Evolutionary conservation across 2,113 vertebrate species (phyloP).

Genomic region (Lasiurus borealis): DNA sequence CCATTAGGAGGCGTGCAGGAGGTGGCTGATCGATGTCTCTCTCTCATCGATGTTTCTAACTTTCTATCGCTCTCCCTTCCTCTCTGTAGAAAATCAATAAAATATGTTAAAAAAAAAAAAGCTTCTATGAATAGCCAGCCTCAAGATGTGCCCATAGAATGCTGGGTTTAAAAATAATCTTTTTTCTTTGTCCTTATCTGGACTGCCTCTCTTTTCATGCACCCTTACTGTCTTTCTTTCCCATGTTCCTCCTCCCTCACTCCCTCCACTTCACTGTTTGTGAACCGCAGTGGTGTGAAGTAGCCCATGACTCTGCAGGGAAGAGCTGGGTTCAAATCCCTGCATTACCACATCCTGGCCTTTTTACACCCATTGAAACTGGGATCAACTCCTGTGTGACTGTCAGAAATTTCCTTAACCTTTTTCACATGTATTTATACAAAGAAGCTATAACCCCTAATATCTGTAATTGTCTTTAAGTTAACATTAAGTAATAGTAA

Average conservation of each 20-base stretch:
- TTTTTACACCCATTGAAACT: background rate
- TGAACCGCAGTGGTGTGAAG: background rate
- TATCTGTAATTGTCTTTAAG: background rate
- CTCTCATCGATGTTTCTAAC: too few relatives aligned
- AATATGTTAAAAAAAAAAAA: too few relatives aligned
- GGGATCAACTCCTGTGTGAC: background rate
- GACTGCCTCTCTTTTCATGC: background rate
- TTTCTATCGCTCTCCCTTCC: too few relatives aligned
- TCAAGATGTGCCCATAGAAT: background rate
- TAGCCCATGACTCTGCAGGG: background rate
- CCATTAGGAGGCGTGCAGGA: too few relatives aligned
- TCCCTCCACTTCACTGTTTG: rapidly evolving
- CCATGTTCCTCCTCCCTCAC: too few relatives aligned
- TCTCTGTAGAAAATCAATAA: too few relatives aligned
- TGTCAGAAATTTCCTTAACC: background rate
- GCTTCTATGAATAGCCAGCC: background rate
- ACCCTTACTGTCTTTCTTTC: background rate
- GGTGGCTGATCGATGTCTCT: too few relatives aligned
- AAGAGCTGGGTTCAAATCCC: background rate
- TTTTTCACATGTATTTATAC: background rate
- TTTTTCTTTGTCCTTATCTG: background rate
- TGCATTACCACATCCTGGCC: background rate
- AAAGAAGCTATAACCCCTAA: background rate
- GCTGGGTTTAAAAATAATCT: background rate
- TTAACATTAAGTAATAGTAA: background rate